phyloP scores from a whole-genome alignment of 64 coral and sea anemone genomes.

The Pocillopora verrucosa region DNA sequence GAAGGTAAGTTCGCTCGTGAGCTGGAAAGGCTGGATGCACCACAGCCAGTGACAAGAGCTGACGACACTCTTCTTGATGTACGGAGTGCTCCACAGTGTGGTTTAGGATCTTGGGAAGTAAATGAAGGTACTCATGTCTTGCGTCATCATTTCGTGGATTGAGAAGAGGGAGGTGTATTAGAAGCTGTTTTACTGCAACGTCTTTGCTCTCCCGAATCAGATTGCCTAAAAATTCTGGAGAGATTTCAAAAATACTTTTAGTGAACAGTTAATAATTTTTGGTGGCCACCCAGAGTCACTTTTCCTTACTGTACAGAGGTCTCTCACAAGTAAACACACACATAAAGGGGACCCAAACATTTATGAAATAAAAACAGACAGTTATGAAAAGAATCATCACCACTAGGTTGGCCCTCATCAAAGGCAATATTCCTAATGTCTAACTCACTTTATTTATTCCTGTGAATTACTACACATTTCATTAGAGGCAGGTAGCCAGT shows the following conservation, averaged over 20 bases:
- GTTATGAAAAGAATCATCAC: too few relatives aligned
- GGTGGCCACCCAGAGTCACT: too few relatives aligned
- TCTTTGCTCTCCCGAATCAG: conserved; percentile 79
- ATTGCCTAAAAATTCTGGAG: conserved; percentile 77
- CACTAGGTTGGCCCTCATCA: too few relatives aligned
- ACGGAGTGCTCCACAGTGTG: conserved; percentile 81
- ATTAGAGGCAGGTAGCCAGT: too few relatives aligned
- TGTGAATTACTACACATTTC: too few relatives aligned
- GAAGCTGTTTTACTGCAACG: conserved; percentile 75
- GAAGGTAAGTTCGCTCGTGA: conserved; percentile 79
- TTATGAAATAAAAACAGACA: too few relatives aligned
- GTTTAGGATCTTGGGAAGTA: conserved; percentile 81
- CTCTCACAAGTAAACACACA: too few relatives aligned
- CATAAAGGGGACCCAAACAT: too few relatives aligned
- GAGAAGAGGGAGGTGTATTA: conserved; percentile 86
- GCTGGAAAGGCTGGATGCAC: conserved; percentile 97
- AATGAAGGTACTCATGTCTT: conserved; percentile 86
- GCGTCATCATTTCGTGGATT: conserved; percentile 87
- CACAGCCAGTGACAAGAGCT: conserved; percentile 90
- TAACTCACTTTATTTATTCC: too few relatives aligned
- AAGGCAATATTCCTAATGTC: too few relatives aligned
- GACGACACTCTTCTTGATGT: conserved; percentile 93
- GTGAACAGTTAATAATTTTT: too few relatives aligned
- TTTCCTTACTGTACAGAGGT: too few relatives aligned
- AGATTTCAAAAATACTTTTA: not conserved